Evolutionary conservation across 2,113 vertebrate species (phyloP).

Genomic region (Puma concolor): DNA sequence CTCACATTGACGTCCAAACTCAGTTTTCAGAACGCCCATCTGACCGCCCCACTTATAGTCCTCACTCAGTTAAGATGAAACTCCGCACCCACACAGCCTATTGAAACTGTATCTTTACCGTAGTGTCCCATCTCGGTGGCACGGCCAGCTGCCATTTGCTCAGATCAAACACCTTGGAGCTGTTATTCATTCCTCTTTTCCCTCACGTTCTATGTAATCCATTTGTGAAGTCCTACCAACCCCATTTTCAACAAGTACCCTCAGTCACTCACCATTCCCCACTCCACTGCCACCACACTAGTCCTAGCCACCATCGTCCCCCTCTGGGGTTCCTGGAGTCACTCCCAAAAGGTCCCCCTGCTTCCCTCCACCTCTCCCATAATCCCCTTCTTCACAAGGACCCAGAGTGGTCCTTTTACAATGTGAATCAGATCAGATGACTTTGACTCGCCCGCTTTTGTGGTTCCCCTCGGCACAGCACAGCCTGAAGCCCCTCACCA

Average conservation of each 20-base stretch:
- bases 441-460: rapidly evolving
- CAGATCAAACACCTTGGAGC: neutral
- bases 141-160: too few species aligned
- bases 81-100: rapidly evolving
- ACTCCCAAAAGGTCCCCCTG: neutral
- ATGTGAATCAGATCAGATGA: rapidly evolving
- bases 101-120: rapidly evolving
- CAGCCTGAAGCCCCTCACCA: rapidly evolving
- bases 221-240: rapidly evolving
- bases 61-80: neutral
- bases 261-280: rapidly evolving
- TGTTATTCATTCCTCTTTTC: neutral
- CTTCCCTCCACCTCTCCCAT: rapidly evolving
- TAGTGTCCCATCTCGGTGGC: rapidly evolving
- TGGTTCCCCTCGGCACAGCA: too few species aligned
- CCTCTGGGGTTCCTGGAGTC: neutral
- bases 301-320: too few species aligned
- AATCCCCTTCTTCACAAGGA: neutral
- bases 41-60: rapidly evolving
- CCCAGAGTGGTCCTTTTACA: too few species aligned
- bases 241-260: neutral
- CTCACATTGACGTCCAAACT: neutral
- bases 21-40: neutral
- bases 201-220: rapidly evolving
- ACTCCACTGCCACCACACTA: rapidly evolving